A percentile compares a stretch with the other conserved stretches of the same genome.
Conservation (phyloP, 2,888 invertebrate genomes). For the Neoaliturus tenellus region DNA sequence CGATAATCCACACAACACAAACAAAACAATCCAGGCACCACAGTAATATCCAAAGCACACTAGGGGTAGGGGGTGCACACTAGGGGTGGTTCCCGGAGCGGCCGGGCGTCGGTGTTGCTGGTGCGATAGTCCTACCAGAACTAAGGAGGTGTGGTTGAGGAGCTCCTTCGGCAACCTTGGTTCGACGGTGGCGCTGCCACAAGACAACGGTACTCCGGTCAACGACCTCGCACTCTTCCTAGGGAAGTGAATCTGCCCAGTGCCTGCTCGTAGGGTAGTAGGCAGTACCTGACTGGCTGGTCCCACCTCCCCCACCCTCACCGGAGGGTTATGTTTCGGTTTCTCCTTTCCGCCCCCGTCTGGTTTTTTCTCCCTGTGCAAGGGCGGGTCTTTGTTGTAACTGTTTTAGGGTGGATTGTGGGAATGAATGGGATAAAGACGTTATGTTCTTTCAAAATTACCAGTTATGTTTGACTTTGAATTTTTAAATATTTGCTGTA, state of each 20-base stretch:
- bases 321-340: background rate
- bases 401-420: background rate
- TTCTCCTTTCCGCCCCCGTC: background rate
- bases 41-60: background rate
- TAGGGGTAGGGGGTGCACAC: background rate
- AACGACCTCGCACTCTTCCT: conserved; percentile 46
- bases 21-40: background rate
- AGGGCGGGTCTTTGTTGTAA: conserved; percentile 16
- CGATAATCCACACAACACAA: background rate
- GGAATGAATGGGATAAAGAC: background rate
- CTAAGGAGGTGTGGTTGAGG: conserved; percentile 29
- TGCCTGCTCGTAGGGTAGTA: conserved; percentile 22
- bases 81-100: background rate
- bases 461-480: no score
- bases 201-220: conserved; percentile 47
- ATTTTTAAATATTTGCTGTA: no score
- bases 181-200: conserved; percentile 29
- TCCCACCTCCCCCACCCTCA: background rate
- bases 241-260: conserved; percentile 12
- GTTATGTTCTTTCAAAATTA: no score
- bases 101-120: background rate
- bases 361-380: background rate
- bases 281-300: background rate
- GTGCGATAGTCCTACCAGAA: conserved; percentile 32
- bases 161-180: conserved; percentile 40